Evolutionary conservation across 2,888 invertebrate species (phyloP).

Genomic region (Callyntrura sp.): DNA sequence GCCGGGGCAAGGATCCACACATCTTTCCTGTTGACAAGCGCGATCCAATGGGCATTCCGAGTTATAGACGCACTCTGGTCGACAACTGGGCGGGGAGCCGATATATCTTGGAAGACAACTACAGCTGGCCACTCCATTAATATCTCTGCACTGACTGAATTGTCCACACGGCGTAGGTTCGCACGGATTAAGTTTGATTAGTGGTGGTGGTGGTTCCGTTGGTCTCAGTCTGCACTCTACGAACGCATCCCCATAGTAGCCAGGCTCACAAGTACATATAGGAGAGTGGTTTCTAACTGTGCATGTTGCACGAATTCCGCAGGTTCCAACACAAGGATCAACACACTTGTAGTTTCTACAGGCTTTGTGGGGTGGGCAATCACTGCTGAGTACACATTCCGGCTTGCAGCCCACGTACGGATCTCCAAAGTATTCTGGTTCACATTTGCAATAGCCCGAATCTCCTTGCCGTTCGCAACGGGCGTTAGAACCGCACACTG

Average conservation of each 20-base stretch:
- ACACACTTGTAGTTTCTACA: constrained; percentile 84
- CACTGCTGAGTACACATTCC: constrained; percentile 89
- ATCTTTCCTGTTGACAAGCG: constrained; percentile 93
- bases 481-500: constrained; percentile 90
- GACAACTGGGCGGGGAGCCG: constrained; percentile 85
- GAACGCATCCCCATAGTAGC: constrained; percentile 93
- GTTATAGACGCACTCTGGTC: constrained; percentile 89
- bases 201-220: constrained; percentile 69
- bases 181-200: constrained; percentile 78
- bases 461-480: constrained; percentile 86
- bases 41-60: constrained; percentile 90
- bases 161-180: constrained; percentile 66
- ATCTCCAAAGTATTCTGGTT: constrained; percentile 91
- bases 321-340: constrained; percentile 86
- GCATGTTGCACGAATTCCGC: constrained; percentile 87
- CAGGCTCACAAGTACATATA: constrained; percentile 90
- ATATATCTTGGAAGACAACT: constrained; percentile 88
- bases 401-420: constrained; percentile 89
- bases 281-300: constrained; percentile 91
- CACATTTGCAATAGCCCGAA: constrained; percentile 89
- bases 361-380: too few relatives aligned
- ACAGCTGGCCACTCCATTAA: constrained; percentile 80
- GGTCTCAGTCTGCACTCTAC: constrained; percentile 89
- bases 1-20: constrained; percentile 87
- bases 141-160: constrained; percentile 84